Evolutionary conservation across 2,888 invertebrate species (phyloP), one percentile per base, ranked within the genome.

Genomic region (Dicyrtoma fusca): DNA sequence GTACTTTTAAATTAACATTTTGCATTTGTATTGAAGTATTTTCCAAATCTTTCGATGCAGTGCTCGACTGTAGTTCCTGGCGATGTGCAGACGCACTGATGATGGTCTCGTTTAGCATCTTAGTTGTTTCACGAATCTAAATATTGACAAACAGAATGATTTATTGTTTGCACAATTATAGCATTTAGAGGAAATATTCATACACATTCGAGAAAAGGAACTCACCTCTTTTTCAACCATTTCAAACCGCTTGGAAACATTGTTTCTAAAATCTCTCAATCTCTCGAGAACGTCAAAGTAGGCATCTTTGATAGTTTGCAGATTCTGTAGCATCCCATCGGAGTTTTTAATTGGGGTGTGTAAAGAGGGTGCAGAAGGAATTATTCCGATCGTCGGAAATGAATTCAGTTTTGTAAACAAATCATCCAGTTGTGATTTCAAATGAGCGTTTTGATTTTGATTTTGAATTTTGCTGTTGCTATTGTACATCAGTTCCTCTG

Each of bases 261-360:
- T 62, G 47, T 49, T 70, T 13, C 34, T 47, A 21, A 70, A 70
- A 34, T 70, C 70, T 51, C 70, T 1, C 5, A 70, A 23, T 70
- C 62, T 70, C 14, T 70, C 62, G 26, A 70, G 19, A 5, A 70
- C 70, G 51, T 70, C 70, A 70, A 70, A 70, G 25, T 70, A 70
- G 14, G 70, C 70, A 51, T 70, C 70, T 42, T 70, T 70, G 34
- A 70, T 70, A 17, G 45, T 19, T 11, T 70, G 70, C 19, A 70
- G 62, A 17, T 34, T 42, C 4, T 70, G 45, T 2, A 49, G 17
- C 34, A 70, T 21, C 8, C 34, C 51, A 10, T 70, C 70, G 1
- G 47, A 6, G 11, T 34, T 26, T 6, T 47, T 47, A 5, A 64
- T 4, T n/a, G 44, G 13, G 17, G 23, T 14, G n/a, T n/a, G n/a